Base-by-base conservation (phyloP, 2,113 vertebrate species). In the Eidolon helvum region DNA sequence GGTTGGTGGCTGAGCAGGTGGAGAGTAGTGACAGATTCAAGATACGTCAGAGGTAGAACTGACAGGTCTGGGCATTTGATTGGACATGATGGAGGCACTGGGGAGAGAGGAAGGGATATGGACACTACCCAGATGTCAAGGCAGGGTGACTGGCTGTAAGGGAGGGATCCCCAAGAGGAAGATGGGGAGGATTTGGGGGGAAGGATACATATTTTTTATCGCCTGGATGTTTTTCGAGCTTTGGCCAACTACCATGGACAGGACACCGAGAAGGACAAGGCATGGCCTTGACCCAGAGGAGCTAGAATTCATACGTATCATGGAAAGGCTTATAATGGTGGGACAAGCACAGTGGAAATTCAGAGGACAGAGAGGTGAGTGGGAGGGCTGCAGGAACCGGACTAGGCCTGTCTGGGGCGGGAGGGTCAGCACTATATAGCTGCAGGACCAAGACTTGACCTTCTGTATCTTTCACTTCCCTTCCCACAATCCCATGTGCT, bases 81-180 rank as follows among this genome's bases (percentile, higher is more conserved):
- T 30, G 26, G 10, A 59, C 61, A 2, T 0, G 8, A 16, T 0
- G 15, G 7, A 45, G 61, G 6, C 16, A 1, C 2, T 15, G 22
- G 59, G 28, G 53, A 68, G 28, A 61, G 2, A 53, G n/a, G 28
- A 10, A n/a, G 10, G 18, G 61, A 22, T 7, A 50, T 10, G 16
- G 38, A 40, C 0, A 1, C n/a, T 1, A 21, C 21, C 4, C 26
- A 5, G 16, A 50, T 38, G 75, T 53, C 14, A 15, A 79, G 33
- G 35, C 10, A 12, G 4, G 28, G 43, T 21, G 55, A 55, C 2
- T 5, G 85, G 10, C 16, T 50, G 16, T 19, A 10, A 18, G 30
- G 50, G 63, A 55, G 19, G 30, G 65, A 16, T 10, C 53, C 24
- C 88, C 38, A 15, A 33, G 26, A 78, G 9, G 61, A 65, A 48